Evolutionary conservation across 2,113 vertebrate species (phyloP).

Genomic region (Setophaga coronata): DNA sequence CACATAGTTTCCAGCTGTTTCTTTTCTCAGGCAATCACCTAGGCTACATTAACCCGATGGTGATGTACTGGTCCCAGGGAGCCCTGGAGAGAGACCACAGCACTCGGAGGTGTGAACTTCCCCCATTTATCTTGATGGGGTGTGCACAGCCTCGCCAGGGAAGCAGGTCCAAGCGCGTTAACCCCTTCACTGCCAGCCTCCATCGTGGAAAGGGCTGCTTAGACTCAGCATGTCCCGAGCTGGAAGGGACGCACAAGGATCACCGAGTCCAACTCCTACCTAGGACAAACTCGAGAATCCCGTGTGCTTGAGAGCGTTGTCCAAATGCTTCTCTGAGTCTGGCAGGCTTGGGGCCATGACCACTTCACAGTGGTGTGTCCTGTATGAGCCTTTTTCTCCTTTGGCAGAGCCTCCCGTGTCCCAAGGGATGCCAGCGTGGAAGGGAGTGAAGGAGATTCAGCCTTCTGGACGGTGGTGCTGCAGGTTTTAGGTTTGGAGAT

Average conservation of each 20-base stretch:
- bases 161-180: neutral
- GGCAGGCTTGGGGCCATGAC: no score
- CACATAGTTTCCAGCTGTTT: conserved; percentile 12
- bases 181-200: neutral
- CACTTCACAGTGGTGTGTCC: no score
- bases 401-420: neutral
- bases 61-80: conserved; percentile 15
- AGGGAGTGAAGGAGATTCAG: neutral
- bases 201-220: neutral
- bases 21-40: conserved; percentile 39
- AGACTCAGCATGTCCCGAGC: neutral
- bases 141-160: neutral
- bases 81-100: neutral
- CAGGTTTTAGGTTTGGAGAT: neutral
- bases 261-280: fast-evolving
- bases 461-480: neutral
- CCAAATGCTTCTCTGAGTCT: neutral
- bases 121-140: neutral
- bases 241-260: neutral
- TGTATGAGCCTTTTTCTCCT: neutral
- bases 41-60: conserved; percentile 29
- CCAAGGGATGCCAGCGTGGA: neutral
- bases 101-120: neutral
- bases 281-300: neutral
- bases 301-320: neutral